Evolutionary conservation across 2,797 vertebrate species (phyloP), one percentile per base, ranked within the genome.

Genomic region (Kryptopterus vitreolus): DNA sequence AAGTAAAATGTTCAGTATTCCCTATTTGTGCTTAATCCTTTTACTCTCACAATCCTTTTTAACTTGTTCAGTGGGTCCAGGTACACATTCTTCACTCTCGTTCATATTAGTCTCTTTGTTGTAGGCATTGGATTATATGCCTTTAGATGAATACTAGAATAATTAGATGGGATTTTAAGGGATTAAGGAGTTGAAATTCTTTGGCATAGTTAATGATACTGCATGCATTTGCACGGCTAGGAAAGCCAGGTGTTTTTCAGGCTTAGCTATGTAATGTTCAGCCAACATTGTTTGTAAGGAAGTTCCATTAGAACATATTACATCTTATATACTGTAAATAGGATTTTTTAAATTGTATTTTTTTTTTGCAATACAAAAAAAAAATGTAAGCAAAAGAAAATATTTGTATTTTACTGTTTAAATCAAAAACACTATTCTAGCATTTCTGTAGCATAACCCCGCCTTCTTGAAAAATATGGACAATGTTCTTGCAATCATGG

Each of bases 181-280:
- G 80, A 65, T 82, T 81, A 82, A 53, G 79, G 78, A 86, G 87
- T 83, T 43, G 86, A 88, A 89, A 79, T 83, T 79, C 84, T 87
- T 85, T 65, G 85, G 77, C 87, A 90, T 85, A 88, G 85, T 89
- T 89, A 88, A 89, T 63, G 70, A 80, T 84, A 80, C 83, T 87
- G 77, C 72, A 29, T 85, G 70, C 83, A 85, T 87, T 76, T 84
- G 24, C 80, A 88, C 88, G 89, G 89, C 57, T 58, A 11, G 24
- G 18, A 35, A 86, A 87, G 83, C 88, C 92, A 90, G 88, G 88
- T 82, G 86, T 86, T 88, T 79, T 82, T 85, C 86, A 84, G 55
- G 35, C 75, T 85, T 9, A 4, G 38, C 24, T 66, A 43, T 43
- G 35, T 46, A 26, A 48, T 68, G 12, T 69, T 69, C 15, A 26